Evolutionary conservation across 2,797 vertebrate genomes (phyloP).

Genomic region (Arrhamphus sclerolepis): DNA sequence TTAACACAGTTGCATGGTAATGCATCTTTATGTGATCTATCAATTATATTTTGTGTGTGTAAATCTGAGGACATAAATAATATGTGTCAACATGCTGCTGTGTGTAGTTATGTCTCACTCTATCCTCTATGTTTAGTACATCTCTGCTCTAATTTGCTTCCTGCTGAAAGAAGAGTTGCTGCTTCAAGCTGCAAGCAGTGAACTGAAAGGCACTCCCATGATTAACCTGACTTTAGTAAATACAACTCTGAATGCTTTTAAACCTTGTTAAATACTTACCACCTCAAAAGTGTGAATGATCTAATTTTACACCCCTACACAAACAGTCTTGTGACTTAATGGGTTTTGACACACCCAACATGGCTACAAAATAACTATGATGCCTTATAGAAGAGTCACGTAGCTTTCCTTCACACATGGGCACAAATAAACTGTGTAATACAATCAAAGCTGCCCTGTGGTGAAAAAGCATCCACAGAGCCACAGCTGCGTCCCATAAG

Average conservation of each 20-base stretch:
- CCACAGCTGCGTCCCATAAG: constrained; percentile 68
- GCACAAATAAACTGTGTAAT: constrained; percentile 54
- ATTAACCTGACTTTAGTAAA: constrained; percentile 14
- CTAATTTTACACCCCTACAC: constrained; percentile 26
- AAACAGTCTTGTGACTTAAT: constrained; percentile 45
- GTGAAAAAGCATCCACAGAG: constrained; percentile 43
- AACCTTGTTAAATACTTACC: constrained; percentile 21
- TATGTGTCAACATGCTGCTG: constrained; percentile 6
- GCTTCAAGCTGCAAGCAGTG: constrained; percentile 16
- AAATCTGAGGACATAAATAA: constrained; percentile 2
- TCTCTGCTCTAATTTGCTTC: constrained; percentile 32
- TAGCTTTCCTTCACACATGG: constrained; percentile 36
- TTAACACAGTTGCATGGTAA: background rate
- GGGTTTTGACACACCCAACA: constrained; percentile 69
- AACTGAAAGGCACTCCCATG: constrained; percentile 18
- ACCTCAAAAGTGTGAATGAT: constrained; percentile 30
- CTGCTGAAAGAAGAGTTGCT: constrained; percentile 31
- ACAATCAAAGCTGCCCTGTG: constrained; percentile 53
- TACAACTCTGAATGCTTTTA: constrained; percentile 7
- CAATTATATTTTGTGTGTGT: background rate
- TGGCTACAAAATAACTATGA: constrained; percentile 64
- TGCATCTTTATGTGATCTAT: constrained; percentile 2
- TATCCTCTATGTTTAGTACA: constrained; percentile 4
- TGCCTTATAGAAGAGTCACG: constrained; percentile 39
- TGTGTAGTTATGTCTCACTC: background rate